phyloP scores from a whole-genome alignment of 2,888 invertebrate species.

The Lasioglossum figueresi region DNA sequence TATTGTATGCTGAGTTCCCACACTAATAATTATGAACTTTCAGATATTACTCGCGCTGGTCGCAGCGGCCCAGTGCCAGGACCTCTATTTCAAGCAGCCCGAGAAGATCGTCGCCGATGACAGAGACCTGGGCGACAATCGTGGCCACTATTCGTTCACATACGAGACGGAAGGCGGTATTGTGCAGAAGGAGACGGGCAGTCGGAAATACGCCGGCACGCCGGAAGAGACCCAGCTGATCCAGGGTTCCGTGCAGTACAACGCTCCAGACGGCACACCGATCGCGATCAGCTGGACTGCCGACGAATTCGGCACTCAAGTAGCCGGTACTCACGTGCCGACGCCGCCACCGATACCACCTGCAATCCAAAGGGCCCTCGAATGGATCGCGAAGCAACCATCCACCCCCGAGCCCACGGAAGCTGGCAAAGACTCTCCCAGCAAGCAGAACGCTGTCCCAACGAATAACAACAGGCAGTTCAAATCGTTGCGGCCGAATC shows the following conservation, averaged over 20 bases:
- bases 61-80: constrained; percentile 68
- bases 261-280: constrained; percentile 82
- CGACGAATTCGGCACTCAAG: constrained; percentile 81
- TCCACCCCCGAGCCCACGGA: constrained; percentile 74
- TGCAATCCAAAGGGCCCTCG: constrained; percentile 80
- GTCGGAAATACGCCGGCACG: constrained; percentile 81
- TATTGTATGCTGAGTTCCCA: background rate
- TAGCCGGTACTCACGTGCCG: constrained; percentile 79
- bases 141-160: constrained; percentile 79
- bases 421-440: constrained; percentile 54
- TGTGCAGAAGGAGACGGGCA: constrained; percentile 79
- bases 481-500: constrained; percentile 51
- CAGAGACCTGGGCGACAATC: constrained; percentile 78
- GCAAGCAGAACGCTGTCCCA: constrained; percentile 60
- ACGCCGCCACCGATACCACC: constrained; percentile 82
- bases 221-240: constrained; percentile 81
- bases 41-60: constrained; percentile 73
- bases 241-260: constrained; percentile 82
- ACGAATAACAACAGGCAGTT: constrained; percentile 53
- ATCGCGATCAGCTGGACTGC: constrained; percentile 82
- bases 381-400: constrained; percentile 82
- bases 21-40: constrained; percentile 27
- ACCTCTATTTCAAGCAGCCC: constrained; percentile 78
- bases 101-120: constrained; percentile 79
- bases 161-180: constrained; percentile 83